Base-by-base conservation (phyloP, 2,797 vertebrate species). In the Notoglanidium macrostoma region DNA sequence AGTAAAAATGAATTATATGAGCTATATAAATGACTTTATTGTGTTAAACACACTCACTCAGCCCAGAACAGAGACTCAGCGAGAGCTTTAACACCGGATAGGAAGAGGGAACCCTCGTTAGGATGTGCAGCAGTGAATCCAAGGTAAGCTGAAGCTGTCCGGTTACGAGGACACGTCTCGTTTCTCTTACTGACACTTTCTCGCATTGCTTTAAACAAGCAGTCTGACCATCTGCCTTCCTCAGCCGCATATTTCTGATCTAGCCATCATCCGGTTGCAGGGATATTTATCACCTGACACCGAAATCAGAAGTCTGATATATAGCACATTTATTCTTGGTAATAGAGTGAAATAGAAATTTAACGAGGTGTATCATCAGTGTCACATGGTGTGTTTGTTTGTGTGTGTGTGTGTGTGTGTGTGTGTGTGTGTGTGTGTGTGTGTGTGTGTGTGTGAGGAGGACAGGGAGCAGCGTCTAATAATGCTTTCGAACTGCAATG, bases 261-360 rank as follows among this genome's bases (percentile, higher is more conserved):
- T 67, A 35, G 54, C 72, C 8, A 65, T 77, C 59, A 76, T 87
- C 72, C 46, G 67, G 70, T 5, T 40, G 57, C 54, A 3, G 17
- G 29, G 10, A n/a, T n/a, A 54, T 35, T n/a, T 59, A 77, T 74
- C 57, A 74, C n/a, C 44, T 74, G 68, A 49, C 79, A 83, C 19
- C 55, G 44, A n/a, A 63, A 81, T 35, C n/a, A 49, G 57, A 49
- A 9, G 26, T 15, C 23, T 0, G 55, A n/a, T 7, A 65, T 46
- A 81, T 46, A 63, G 59, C 59, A 29, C 76, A 63, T 46, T 63
- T 81, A 81, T 81, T 81, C n/a, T 17, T n/a, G 59, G 79, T 46
- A 65, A 81, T 29, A 63, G 40, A 81, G 14, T n/a, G 23, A 63
- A 65, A 65, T n/a, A 21, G 15, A 82, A 49, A 19, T 67, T 49